Percentiles rank a stretch among this genome's conserved stretches.
Evolutionary conservation across 2,113 vertebrate species (phyloP).

Genomic region (Gulo gulo): DNA sequence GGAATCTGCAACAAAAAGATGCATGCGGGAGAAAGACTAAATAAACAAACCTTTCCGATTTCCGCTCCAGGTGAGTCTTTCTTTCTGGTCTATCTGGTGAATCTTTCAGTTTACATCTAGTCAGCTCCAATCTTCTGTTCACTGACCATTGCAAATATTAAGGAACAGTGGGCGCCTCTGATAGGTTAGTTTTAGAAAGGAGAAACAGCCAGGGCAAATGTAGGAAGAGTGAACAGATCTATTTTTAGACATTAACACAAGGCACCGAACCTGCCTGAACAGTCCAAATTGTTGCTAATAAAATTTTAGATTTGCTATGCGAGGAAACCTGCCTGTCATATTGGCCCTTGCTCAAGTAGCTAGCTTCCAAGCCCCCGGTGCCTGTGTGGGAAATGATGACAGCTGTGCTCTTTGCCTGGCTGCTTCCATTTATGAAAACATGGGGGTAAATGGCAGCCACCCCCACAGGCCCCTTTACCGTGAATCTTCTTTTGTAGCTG

Average conservation of each 20-base stretch:
- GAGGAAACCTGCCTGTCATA: slow-evolving; percentile 12
- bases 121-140: slow-evolving; percentile 1
- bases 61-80: slow-evolving; percentile 33
- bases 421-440: slow-evolving; percentile 68
- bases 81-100: background rate
- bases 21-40: slow-evolving; percentile 18
- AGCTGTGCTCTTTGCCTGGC: slow-evolving; percentile 61
- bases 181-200: background rate
- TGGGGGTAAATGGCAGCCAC: slow-evolving; percentile 28
- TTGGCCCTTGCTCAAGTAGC: slow-evolving; percentile 43
- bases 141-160: slow-evolving; percentile 18
- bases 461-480: slow-evolving; percentile 31
- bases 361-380: background rate
- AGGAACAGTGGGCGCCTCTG: background rate
- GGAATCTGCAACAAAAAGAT: slow-evolving; percentile 25
- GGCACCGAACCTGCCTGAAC: background rate
- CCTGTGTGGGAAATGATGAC: slow-evolving; percentile 38
- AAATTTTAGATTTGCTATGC: slow-evolving; percentile 35
- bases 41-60: slow-evolving; percentile 32
- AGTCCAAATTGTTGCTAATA: slow-evolving; percentile 42
- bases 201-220: background rate
- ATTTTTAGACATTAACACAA: slow-evolving; percentile 16
- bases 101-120: background rate
- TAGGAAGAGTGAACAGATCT: background rate
- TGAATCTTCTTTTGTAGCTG: slow-evolving; percentile 38